These are phyloP conservation scores for Plebejus argus DNA, from an alignment of 2,888 invertebrate genomes.

Conservation along the genomic window DNA sequence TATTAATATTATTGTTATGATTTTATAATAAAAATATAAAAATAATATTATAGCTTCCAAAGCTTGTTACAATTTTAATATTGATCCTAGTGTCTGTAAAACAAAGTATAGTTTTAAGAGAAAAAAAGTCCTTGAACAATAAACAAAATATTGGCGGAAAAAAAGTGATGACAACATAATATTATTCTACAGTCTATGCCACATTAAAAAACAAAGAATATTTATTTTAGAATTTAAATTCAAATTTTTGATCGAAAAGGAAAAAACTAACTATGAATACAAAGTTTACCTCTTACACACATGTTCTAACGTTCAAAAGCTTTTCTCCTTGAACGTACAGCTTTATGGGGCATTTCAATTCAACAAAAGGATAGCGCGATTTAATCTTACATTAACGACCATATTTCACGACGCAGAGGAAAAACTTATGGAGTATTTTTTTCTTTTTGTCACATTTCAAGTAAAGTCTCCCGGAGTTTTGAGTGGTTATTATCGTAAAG, in stretches of 20 bases:
- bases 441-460: conserved; percentile 25
- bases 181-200: no score
- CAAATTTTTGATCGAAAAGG: background rate
- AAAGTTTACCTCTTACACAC: background rate
- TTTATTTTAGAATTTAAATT: no score
- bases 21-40: no score
- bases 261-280: background rate
- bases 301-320: background rate
- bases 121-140: no score
- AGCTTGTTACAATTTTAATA: no score
- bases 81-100: no score
- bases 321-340: background rate
- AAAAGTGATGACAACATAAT: no score
- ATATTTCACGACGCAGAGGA: conserved; percentile 23
- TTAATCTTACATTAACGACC: conserved; percentile 29
- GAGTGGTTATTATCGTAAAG: conserved; percentile 21
- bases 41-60: no score
- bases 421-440: conserved; percentile 30
- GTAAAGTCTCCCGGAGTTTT: conserved; percentile 12
- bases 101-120: no score
- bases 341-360: conserved; percentile 17
- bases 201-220: no score
- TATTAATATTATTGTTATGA: no score
- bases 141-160: no score
- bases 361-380: conserved; percentile 26